Conservation (phyloP, 2,797 vertebrate genomes). For the Xiphophorus birchmanni region DNA sequence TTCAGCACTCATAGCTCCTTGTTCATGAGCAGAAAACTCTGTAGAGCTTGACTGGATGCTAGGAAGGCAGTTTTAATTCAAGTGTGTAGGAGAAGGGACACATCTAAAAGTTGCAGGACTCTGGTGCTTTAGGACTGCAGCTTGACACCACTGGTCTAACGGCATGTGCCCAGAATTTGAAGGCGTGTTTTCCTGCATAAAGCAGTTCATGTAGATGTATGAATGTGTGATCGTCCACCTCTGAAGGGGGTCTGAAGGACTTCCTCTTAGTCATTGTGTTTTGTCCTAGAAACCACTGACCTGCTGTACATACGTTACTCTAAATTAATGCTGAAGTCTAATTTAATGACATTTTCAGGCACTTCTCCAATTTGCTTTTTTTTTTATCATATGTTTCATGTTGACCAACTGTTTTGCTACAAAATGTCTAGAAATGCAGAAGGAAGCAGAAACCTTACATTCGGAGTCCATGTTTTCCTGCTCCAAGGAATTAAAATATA, state of each 20-base stretch:
- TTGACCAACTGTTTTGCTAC: background rate
- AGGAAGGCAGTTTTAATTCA: no score
- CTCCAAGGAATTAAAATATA: background rate
- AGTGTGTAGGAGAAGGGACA: no score
- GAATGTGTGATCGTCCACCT: background rate
- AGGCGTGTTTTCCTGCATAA: background rate
- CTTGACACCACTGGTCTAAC: no score
- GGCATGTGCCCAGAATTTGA: background rate
- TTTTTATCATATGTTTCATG: background rate
- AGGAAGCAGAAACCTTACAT: background rate
- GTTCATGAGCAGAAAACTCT: no score
- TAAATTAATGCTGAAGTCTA: background rate
- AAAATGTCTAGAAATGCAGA: background rate
- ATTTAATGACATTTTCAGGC: background rate
- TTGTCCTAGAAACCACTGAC: background rate
- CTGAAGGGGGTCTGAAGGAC: background rate
- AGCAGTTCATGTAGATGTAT: background rate
- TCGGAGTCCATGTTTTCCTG: background rate
- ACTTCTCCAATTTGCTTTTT: background rate
- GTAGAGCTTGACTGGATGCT: no score
- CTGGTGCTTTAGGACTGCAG: no score
- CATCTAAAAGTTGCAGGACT: no score
- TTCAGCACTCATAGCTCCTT: no score
- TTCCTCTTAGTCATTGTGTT: background rate
- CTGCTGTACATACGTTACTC: background rate